Conservation (phyloP, 2,797 vertebrate genomes). For the Darevskia mixta region DNA sequence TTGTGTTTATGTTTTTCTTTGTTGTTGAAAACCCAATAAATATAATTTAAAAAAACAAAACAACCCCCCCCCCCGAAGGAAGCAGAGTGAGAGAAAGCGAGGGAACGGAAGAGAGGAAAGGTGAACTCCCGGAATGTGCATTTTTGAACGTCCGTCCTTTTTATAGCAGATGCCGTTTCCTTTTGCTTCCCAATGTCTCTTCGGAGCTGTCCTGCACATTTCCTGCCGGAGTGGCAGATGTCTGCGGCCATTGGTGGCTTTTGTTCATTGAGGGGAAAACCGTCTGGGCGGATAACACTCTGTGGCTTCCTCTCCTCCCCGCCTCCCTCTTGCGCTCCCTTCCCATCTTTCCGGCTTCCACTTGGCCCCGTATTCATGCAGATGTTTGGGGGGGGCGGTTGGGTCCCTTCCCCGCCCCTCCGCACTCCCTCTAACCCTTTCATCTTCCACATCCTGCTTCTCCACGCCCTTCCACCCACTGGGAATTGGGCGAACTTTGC, state of each 20-base stretch:
- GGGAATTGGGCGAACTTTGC: neutral
- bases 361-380: neutral
- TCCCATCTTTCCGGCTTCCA: accelerated
- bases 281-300: accelerated
- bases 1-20: no score
- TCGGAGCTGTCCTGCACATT: neutral
- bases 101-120: neutral
- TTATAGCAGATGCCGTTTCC: constrained; percentile 11
- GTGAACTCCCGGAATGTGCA: neutral
- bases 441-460: constrained; percentile 47
- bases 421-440: constrained; percentile 35
- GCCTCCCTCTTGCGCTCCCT: accelerated
- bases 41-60: no score
- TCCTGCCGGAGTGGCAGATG: neutral
- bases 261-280: constrained; percentile 9
- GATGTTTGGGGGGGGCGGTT: accelerated
- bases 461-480: neutral
- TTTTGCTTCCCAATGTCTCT: constrained; percentile 3
- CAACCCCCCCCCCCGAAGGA: no score
- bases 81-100: no score
- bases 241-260: neutral
- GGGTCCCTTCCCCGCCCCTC: neutral
- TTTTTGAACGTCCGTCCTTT: neutral
- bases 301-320: neutral
- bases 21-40: no score